A percentile compares a stretch with the other conserved stretches of the same genome.
phyloP scores from a whole-genome alignment of 2,113 vertebrate genomes.

The Anarrhichthys ocellatus region DNA sequence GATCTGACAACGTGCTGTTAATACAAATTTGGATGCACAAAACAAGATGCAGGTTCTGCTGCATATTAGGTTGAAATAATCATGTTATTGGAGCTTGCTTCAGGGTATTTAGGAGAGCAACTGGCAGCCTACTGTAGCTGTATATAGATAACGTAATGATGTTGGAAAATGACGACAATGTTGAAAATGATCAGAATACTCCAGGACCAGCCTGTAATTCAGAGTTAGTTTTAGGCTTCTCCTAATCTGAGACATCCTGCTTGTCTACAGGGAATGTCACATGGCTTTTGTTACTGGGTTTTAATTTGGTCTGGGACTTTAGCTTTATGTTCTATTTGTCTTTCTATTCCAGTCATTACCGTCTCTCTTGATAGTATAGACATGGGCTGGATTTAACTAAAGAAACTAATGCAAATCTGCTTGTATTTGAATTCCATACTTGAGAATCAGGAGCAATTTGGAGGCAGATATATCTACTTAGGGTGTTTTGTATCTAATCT shows the following conservation, averaged over 20 bases:
- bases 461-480: conserved; percentile 7
- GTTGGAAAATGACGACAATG: too few species aligned
- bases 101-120: neutral
- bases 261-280: neutral
- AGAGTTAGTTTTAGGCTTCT: neutral
- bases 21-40: neutral
- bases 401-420: conserved; percentile 7
- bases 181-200: neutral
- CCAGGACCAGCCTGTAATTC: neutral
- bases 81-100: neutral
- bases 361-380: neutral
- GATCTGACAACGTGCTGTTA: neutral
- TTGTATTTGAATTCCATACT: conserved; percentile 9
- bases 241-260: neutral
- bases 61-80: neutral
- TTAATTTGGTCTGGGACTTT: neutral
- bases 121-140: neutral
- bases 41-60: neutral
- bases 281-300: neutral
- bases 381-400: neutral
- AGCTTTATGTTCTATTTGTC: neutral
- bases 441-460: conserved; percentile 15
- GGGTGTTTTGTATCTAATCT: conserved; percentile 22
- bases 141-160: neutral
- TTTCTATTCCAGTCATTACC: neutral